These are phyloP conservation scores for Cepaea nemoralis DNA, from an alignment of 1,140 invertebrate genomes.

Conservation along the genomic window DNA sequence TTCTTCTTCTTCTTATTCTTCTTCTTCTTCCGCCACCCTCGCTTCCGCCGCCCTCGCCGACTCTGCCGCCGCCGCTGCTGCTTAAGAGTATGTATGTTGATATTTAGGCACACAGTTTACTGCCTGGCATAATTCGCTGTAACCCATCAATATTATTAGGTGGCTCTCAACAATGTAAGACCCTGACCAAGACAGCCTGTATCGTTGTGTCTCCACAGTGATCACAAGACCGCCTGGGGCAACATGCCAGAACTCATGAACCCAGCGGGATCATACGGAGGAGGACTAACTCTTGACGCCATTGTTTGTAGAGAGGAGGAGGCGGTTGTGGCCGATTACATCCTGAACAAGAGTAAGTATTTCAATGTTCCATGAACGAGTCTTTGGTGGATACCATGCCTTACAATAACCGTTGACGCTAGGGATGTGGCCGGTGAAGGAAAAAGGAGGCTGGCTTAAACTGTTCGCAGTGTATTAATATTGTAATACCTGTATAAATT, in stretches of 20 bases:
- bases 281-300: slow-evolving; percentile 63
- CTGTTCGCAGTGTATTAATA: too few relatives aligned
- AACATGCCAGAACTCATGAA: slow-evolving; percentile 64
- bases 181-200: background rate
- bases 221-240: background rate
- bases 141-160: background rate
- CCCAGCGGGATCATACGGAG: slow-evolving; percentile 52
- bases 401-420: too few relatives aligned
- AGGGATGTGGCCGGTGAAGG: too few relatives aligned
- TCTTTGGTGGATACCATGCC: background rate
- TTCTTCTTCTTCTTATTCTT: too few relatives aligned
- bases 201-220: background rate
- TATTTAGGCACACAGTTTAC: too few relatives aligned
- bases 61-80: too few relatives aligned
- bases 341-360: slow-evolving; percentile 59
- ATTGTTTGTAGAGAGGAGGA: slow-evolving; percentile 68
- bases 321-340: slow-evolving; percentile 67
- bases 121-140: too few relatives aligned
- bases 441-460: too few relatives aligned
- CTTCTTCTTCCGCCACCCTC: too few relatives aligned
- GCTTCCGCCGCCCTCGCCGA: too few relatives aligned
- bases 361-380: background rate
- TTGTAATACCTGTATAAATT: too few relatives aligned
- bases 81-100: too few relatives aligned
- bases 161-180: background rate